phyloP scores from a whole-genome alignment of 2,888 invertebrate genomes.

The Phyllotreta striolata region DNA sequence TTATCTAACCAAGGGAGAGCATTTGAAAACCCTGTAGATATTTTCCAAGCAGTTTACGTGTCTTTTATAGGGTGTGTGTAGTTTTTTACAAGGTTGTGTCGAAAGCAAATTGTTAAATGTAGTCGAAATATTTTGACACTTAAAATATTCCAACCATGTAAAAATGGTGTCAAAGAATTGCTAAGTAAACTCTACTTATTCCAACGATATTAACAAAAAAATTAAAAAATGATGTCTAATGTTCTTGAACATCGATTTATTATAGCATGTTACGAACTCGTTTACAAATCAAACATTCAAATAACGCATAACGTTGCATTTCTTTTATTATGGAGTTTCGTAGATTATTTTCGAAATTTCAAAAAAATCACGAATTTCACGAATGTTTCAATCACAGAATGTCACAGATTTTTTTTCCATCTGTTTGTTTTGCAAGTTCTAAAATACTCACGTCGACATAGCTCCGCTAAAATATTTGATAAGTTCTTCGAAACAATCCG shows the following conservation, averaged over 20 bases:
- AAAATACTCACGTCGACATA: background rate
- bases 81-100: slow-evolving; percentile 24
- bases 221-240: slow-evolving; percentile 8
- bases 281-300: too few species aligned
- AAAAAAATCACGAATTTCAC: slow-evolving; percentile 15
- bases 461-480: slow-evolving; percentile 7
- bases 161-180: slow-evolving; percentile 4
- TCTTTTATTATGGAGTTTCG: background rate
- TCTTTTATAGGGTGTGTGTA: slow-evolving; percentile 14
- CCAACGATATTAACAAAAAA: background rate
- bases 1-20: background rate
- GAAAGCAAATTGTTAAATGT: slow-evolving; percentile 12
- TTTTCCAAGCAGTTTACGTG: slow-evolving; percentile 30
- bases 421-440: slow-evolving; percentile 53
- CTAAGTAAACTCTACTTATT: slow-evolving; percentile 1
- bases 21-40: slow-evolving; percentile 28
- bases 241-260: slow-evolving; percentile 12
- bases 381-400: slow-evolving; percentile 57
- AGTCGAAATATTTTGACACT: slow-evolving; percentile 14
- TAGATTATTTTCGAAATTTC: slow-evolving; percentile 4
- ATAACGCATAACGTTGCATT: background rate
- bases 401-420: slow-evolving; percentile 58
- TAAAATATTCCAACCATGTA: slow-evolving; percentile 10
- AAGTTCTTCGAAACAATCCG: background rate
- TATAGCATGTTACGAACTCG: too few species aligned